phyloP scores from a whole-genome alignment of 2,113 vertebrate genomes.

The Lethenteron reissneri region DNA sequence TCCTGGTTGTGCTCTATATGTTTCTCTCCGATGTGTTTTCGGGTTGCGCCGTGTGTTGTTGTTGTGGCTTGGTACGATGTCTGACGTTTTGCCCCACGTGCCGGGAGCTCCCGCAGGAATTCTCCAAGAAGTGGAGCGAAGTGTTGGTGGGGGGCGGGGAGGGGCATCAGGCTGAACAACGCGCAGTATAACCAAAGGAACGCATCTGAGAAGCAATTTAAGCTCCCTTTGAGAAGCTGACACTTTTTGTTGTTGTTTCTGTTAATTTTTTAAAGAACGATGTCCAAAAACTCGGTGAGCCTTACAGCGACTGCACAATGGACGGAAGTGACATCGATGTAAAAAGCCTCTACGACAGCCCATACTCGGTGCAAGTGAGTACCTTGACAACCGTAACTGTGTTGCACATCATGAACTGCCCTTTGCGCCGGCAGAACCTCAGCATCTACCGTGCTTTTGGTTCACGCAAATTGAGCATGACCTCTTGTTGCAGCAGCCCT shows the following conservation, averaged over 20 bases:
- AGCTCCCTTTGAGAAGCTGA: too few relatives aligned
- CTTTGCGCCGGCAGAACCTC: too few relatives aligned
- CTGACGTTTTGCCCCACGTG: too few relatives aligned
- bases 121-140: not conserved
- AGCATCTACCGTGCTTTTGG: too few relatives aligned
- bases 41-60: too few relatives aligned
- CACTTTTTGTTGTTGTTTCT: not conserved
- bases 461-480: too few relatives aligned
- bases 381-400: not conserved
- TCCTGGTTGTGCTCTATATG: too few relatives aligned
- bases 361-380: constrained; percentile 36
- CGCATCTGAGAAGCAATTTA: too few relatives aligned
- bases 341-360: constrained; percentile 31
- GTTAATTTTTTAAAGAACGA: constrained; percentile 21
- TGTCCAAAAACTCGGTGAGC: constrained; percentile 31
- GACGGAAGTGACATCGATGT: constrained; percentile 26
- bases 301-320: constrained; percentile 37
- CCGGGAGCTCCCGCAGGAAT: not conserved
- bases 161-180: not conserved
- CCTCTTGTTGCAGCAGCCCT: too few relatives aligned
- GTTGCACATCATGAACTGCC: too few relatives aligned
- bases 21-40: too few relatives aligned
- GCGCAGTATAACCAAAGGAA: not conserved
- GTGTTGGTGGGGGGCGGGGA: not conserved
- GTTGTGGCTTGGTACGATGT: too few relatives aligned